Evolutionary conservation across 2,888 invertebrate species (phyloP).

Genomic region (Oxycera nigricornis): DNA sequence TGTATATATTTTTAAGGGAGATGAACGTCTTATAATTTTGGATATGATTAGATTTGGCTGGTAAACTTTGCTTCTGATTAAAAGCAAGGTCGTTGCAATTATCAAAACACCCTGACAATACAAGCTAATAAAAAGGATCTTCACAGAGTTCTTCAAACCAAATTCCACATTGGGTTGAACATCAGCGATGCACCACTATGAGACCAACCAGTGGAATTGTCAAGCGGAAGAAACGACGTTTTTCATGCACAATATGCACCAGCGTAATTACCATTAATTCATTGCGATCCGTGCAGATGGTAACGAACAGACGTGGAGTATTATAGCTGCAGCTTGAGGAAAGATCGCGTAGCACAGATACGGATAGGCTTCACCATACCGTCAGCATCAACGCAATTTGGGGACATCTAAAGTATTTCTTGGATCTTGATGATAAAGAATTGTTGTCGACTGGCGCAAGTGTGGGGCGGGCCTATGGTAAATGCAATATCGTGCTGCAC

Average conservation of each 20-base stretch:
- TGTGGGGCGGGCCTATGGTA: not conserved
- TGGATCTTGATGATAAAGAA: slow-evolving; percentile 28
- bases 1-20: no score
- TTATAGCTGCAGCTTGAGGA: slow-evolving; percentile 25
- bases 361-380: not conserved
- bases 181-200: not conserved
- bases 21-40: no score
- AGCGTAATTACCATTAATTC: slow-evolving; percentile 37
- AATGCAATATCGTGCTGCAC: not conserved
- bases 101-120: no score
- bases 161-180: not conserved
- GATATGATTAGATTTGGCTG: no score
- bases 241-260: slow-evolving; percentile 34
- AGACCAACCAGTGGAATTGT: slow-evolving; percentile 23
- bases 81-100: no score
- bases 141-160: not conserved
- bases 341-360: slow-evolving; percentile 25
- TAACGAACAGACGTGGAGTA: slow-evolving; percentile 11
- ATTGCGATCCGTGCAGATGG: slow-evolving; percentile 25
- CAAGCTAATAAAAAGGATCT: no score
- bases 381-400: slow-evolving; percentile 9
- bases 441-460: not conserved
- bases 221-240: slow-evolving; percentile 36
- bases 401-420: slow-evolving; percentile 31
- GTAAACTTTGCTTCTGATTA: no score